A percentile compares a stretch with the other conserved stretches of the same genome.
These are phyloP conservation scores for Alcis repandata DNA, from an alignment of 2,888 invertebrate genomes.

Conservation along the genomic window DNA sequence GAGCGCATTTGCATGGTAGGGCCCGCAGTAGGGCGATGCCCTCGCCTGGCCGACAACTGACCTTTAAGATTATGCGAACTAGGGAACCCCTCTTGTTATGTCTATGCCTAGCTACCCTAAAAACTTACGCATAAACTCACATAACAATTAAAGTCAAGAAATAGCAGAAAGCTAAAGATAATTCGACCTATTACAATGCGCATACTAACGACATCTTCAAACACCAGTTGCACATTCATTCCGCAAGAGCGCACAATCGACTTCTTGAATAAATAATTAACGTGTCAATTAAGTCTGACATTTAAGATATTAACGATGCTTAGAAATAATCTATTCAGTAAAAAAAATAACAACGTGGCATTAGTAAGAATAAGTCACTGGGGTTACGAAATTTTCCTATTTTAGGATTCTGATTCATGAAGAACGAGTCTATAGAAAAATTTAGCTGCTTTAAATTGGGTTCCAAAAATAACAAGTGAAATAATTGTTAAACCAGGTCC, in stretches of 20 bases:
- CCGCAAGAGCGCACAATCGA: slow-evolving; percentile 30
- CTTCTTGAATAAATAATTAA: slow-evolving; percentile 30
- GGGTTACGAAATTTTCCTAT: slow-evolving; percentile 3
- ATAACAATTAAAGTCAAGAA: slow-evolving; percentile 29
- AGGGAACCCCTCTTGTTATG: slow-evolving; percentile 43
- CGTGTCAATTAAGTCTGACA: slow-evolving; percentile 39
- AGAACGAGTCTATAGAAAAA: slow-evolving; percentile 14
- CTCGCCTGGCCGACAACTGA: slow-evolving; percentile 72
- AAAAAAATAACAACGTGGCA: not conserved
- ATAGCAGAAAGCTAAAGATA: slow-evolving; percentile 12
- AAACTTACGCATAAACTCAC: slow-evolving; percentile 27
- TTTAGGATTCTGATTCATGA: slow-evolving; percentile 22
- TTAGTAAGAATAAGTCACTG: slow-evolving; percentile 4
- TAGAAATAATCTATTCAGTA: slow-evolving; percentile 13
- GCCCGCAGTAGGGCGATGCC: slow-evolving; percentile 67
- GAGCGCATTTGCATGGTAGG: slow-evolving; percentile 16
- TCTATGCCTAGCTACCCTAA: slow-evolving; percentile 2
- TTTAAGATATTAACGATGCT: slow-evolving; percentile 30
- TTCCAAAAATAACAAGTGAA: slow-evolving; percentile 11
- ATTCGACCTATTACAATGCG: slow-evolving; percentile 30
- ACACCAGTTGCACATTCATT: slow-evolving; percentile 26
- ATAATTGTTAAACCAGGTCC: slow-evolving; percentile 21
- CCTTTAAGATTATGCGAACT: slow-evolving; percentile 68
- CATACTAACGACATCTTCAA: slow-evolving; percentile 29
- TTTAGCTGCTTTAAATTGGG: slow-evolving; percentile 9